A percentile compares a stretch with the other conserved stretches of the same genome.
Evolutionary conservation across 2,113 vertebrate species (phyloP).

Genomic region (Dasyprocta punctata): DNA sequence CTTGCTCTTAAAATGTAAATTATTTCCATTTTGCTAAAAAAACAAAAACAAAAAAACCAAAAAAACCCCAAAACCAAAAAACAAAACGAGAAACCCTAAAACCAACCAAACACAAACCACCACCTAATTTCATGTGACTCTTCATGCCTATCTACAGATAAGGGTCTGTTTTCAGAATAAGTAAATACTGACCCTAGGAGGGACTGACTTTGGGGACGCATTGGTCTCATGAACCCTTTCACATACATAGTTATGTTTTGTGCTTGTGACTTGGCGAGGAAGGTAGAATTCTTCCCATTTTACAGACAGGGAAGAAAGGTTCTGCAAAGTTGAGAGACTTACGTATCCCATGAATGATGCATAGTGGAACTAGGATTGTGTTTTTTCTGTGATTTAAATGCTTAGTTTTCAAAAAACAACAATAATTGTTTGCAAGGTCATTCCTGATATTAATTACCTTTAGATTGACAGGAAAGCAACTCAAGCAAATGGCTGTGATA

Average conservation of each 20-base stretch:
- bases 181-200: background rate
- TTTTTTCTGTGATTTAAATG: background rate
- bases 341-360: no score
- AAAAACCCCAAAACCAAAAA: no score
- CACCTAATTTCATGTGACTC: background rate
- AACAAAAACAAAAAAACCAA: no score
- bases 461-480: background rate
- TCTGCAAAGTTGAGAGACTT: background rate
- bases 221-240: background rate
- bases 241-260: background rate
- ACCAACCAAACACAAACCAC: background rate
- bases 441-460: background rate
- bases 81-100: background rate
- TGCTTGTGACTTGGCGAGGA: background rate
- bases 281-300: background rate
- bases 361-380: background rate
- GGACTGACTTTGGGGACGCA: background rate
- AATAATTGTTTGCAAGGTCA: background rate
- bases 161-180: constrained; percentile 29
- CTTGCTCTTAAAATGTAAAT: constrained; percentile 40
- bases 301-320: background rate
- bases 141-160: constrained; percentile 8
- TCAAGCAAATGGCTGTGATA: background rate
- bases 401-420: background rate
- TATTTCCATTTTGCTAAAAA: background rate